Base-by-base conservation (phyloP, 2,888 invertebrate genomes). In the Netelia melanura region DNA sequence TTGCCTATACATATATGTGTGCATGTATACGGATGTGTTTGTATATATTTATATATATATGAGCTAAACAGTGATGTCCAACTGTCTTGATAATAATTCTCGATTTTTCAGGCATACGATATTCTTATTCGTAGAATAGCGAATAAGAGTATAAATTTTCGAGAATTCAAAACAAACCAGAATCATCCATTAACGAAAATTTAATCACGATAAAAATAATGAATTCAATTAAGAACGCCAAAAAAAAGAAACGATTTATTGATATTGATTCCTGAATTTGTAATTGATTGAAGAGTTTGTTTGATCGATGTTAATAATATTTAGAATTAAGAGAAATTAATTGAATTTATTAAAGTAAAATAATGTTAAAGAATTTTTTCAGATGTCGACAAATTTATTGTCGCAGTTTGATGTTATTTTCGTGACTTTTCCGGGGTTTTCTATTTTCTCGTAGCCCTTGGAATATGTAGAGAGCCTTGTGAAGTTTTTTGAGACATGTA, bases 71-170 rank as follows among this genome's bases (percentile, higher is more conserved):
- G 23, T 67, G 43, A 71, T 44, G 48, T 58, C 72, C 77, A 64
- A 78, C 81, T 74, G 77, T 77, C 77, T 38, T 74, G 77, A 76
- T 81, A 74, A 81, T 81, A 74, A 74, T 77, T 56, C 68, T 78
- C 81, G 68, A 79, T 85, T 85, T 79, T 25, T 85, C 82, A 78
- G 70, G 30, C 62, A 79, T 65, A 38, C 56, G 44, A 77, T 78
- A 48, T 61, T 30, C n/a, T 38, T 25, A 21, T 72, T 48, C 17
- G 38, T 9, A 52, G 68, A 74, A 72, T 25, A 21, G 38, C 30
- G 3, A 21, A 17, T 8, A 54, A 38, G 71, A 30, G 56, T 64
- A 48, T n/a, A 43, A 6, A 14, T 21, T 17, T 17, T 48, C 70
- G 11, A 70, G 38, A 52, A 30, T 52, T 67, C 9, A 56, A 58